Evolutionary conservation across 1,140 invertebrate genomes (phyloP).

Genomic region (Pseudachorutes palmiensis): DNA sequence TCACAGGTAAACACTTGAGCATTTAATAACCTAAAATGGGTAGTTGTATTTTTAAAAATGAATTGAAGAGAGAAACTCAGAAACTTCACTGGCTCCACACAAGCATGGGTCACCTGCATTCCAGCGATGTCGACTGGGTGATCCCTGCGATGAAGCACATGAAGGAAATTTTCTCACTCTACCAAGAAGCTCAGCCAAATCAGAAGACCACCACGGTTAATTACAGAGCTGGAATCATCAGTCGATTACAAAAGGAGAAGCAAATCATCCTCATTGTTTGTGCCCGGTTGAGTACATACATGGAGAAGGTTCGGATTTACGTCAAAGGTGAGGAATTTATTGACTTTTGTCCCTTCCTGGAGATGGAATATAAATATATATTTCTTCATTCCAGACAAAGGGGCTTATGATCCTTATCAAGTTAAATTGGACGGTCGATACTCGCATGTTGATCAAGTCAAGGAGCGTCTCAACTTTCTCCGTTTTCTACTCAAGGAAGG

Average conservation of each 20-base stretch:
- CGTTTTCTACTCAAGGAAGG: conserved; percentile 86
- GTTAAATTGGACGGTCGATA: conserved; percentile 82
- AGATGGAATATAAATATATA: neutral
- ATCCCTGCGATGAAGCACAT: conserved; percentile 92
- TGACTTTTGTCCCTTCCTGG: neutral
- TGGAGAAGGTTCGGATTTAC: conserved; percentile 70
- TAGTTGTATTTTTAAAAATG: neutral
- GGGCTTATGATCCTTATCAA: conserved; percentile 66
- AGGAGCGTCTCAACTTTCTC: conserved; percentile 88
- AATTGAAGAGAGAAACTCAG: conserved; percentile 72
- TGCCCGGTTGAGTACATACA: conserved; percentile 83
- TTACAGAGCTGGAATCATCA: conserved; percentile 71
- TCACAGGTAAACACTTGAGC: conserved; percentile 52
- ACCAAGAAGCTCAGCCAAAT: conserved; percentile 66
- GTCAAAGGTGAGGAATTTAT: conserved; percentile 49
- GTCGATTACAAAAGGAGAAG: conserved; percentile 82
- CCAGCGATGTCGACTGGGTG: conserved; percentile 73
- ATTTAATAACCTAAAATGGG: neutral
- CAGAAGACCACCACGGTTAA: conserved; percentile 51
- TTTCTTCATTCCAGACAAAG: conserved; percentile 50
- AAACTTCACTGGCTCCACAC: conserved; percentile 92
- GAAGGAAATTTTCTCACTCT: conserved; percentile 87
- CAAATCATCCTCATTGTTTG: conserved; percentile 87
- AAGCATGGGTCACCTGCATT: conserved; percentile 89
- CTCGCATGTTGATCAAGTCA: conserved; percentile 84